phyloP scores from a whole-genome alignment of 2,797 vertebrate genomes.

The Fratercula arctica region DNA sequence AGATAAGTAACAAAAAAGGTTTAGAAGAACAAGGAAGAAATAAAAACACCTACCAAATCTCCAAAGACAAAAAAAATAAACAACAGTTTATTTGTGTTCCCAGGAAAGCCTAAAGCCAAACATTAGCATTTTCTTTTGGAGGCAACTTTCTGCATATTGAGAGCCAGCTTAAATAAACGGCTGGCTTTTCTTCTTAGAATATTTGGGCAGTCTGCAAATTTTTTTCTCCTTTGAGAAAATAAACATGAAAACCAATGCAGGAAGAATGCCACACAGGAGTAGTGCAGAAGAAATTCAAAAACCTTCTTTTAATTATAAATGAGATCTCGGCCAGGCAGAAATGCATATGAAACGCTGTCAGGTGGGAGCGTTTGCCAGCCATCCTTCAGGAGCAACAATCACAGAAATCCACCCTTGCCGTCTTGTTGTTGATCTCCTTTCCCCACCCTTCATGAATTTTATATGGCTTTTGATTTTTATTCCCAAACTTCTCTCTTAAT shows the following conservation, averaged over 20 bases:
- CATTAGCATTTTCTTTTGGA: slow-evolving; percentile 53
- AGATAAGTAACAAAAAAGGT: slow-evolving; percentile 5
- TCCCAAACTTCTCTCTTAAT: background rate
- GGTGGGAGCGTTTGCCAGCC: background rate
- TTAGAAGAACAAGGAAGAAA: slow-evolving; percentile 43
- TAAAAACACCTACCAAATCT: slow-evolving; percentile 28
- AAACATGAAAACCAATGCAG: slow-evolving; percentile 19
- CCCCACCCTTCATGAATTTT: background rate
- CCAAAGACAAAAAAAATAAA: slow-evolving; percentile 31
- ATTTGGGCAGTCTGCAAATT: background rate
- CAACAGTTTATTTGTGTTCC: slow-evolving; percentile 34
- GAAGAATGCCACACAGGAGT: background rate
- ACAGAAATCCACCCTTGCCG: background rate
- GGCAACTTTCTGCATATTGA: slow-evolving; percentile 23
- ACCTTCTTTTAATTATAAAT: background rate
- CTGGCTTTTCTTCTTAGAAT: slow-evolving; percentile 34
- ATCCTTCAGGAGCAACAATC: background rate
- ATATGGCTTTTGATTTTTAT: background rate
- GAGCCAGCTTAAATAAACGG: slow-evolving; percentile 9
- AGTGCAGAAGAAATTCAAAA: slow-evolving; percentile 1
- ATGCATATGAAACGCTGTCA: background rate
- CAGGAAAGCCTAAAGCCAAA: slow-evolving; percentile 45
- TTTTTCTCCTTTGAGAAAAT: slow-evolving; percentile 38
- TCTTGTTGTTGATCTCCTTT: background rate
- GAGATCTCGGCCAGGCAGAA: background rate